These are phyloP conservation scores for Epinephelus moara DNA, from an alignment of 2,113 vertebrate genomes.

Conservation along the genomic window DNA sequence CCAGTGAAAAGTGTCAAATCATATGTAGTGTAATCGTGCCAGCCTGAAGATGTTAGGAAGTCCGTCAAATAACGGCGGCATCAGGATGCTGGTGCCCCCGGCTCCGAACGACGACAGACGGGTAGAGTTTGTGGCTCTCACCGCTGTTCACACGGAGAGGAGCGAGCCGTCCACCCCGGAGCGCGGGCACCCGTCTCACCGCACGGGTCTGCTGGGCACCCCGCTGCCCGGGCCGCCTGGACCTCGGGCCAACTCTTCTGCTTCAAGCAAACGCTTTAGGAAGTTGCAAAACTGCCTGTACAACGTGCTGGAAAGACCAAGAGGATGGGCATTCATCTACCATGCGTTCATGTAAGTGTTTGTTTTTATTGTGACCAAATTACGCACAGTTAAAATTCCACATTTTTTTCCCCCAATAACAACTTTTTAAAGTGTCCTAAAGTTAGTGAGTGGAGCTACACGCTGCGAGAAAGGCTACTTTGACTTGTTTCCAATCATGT, in stretches of 20 bases:
- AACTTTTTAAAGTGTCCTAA: not conserved
- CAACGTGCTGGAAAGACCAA: slow-evolving; percentile 93
- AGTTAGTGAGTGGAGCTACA: slow-evolving; percentile 5
- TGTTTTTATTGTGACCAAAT: not conserved
- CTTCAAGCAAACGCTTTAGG: slow-evolving; percentile 88
- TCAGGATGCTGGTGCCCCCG: slow-evolving; percentile 85
- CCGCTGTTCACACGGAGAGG: slow-evolving; percentile 89
- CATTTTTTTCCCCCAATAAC: not conserved
- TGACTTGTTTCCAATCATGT: slow-evolving; percentile 7
- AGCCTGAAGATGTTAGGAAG: slow-evolving; percentile 79
- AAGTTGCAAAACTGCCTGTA: slow-evolving; percentile 93
- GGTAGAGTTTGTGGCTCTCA: slow-evolving; percentile 91
- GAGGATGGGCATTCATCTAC: slow-evolving; percentile 94
- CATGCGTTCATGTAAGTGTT: slow-evolving; percentile 94
- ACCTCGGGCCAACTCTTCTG: slow-evolving; percentile 82
- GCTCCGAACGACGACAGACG: slow-evolving; percentile 83
- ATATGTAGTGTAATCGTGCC: slow-evolving; percentile 35
- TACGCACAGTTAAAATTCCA: not conserved
- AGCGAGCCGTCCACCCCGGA: slow-evolving; percentile 87
- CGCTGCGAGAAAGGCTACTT: not conserved
- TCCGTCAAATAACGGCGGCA: slow-evolving; percentile 87
- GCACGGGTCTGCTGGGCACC: slow-evolving; percentile 89
- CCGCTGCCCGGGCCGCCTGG: slow-evolving; percentile 86
- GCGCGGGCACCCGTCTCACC: slow-evolving; percentile 86
- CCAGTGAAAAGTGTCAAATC: slow-evolving; percentile 30